Evolutionary conservation across 1,140 invertebrate genomes (phyloP).

Genomic region (Neotoxoptera formosana): DNA sequence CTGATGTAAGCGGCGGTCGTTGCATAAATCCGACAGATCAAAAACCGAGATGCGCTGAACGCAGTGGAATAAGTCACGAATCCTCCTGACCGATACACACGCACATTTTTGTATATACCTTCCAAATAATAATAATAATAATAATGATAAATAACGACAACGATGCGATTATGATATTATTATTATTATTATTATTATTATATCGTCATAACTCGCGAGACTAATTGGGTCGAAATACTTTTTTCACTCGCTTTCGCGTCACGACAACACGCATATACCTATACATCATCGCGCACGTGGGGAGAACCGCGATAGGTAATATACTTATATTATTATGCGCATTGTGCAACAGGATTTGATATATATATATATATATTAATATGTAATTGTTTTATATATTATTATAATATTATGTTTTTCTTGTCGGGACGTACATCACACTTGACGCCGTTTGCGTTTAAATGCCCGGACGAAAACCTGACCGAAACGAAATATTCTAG

Average conservation of each 20-base stretch:
- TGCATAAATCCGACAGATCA: slow-evolving; percentile 40
- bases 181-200: slow-evolving; percentile 48
- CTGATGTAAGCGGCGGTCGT: not conserved
- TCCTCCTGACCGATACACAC: not conserved
- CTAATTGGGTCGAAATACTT: slow-evolving; percentile 46
- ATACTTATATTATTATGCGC: not conserved
- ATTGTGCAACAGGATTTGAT: slow-evolving; percentile 13
- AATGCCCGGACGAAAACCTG: not conserved
- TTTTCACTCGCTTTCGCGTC: slow-evolving; percentile 36
- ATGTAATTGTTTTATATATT: not conserved
- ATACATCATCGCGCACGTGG: not conserved
- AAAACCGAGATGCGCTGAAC: slow-evolving; percentile 5
- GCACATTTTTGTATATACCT: not conserved
- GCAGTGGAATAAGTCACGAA: slow-evolving; percentile 45
- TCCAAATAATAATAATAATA: slow-evolving; percentile 14
- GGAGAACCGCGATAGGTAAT: not conserved
- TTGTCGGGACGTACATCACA: not conserved
- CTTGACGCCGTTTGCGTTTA: not conserved
- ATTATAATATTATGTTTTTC: not conserved
- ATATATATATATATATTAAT: not conserved
- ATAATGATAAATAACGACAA: slow-evolving; percentile 12
- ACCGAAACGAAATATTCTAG: not conserved
- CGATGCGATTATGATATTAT: not conserved
- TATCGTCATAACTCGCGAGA: slow-evolving; percentile 38
- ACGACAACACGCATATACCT: slow-evolving; percentile 28